These are phyloP conservation scores for Trialeurodes vaporariorum DNA, from an alignment of 1,140 invertebrate species.

Conservation along the genomic window DNA sequence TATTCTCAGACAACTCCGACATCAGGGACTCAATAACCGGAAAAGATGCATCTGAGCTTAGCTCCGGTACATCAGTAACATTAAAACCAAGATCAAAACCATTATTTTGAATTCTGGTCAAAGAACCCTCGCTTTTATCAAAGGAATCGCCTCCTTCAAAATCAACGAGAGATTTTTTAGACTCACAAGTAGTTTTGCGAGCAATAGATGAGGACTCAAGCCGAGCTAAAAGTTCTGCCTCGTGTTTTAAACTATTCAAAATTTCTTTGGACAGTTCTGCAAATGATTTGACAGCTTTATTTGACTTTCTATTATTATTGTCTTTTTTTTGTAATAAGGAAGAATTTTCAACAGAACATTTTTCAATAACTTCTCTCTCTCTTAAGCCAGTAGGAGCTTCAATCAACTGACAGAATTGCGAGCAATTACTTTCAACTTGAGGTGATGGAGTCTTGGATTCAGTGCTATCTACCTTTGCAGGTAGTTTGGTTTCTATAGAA, in stretches of 20 bases:
- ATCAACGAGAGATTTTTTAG: neutral
- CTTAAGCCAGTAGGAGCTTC: too few relatives aligned
- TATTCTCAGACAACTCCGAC: neutral
- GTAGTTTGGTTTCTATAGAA: too few relatives aligned
- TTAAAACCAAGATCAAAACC: neutral
- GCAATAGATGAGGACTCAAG: too few relatives aligned
- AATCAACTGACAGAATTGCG: too few relatives aligned
- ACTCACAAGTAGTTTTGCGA: too few relatives aligned
- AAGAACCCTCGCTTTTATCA: neutral
- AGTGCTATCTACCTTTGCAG: too few relatives aligned
- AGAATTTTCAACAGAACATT: too few relatives aligned
- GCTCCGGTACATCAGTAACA: neutral
- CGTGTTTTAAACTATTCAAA: neutral
- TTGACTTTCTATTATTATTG: too few relatives aligned
- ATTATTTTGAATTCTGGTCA: neutral
- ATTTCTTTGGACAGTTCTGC: neutral
- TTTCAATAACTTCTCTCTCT: too few relatives aligned
- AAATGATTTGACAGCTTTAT: neutral
- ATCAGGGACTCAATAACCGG: neutral
- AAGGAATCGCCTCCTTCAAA: neutral
- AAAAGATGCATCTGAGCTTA: neutral
- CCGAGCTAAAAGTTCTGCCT: neutral
- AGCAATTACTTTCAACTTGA: too few relatives aligned
- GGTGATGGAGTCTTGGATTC: too few relatives aligned
- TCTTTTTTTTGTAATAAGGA: too few relatives aligned